These are phyloP conservation scores for Phragmatobia fuliginosa DNA, from an alignment of 2,888 invertebrate species.

Conservation along the genomic window DNA sequence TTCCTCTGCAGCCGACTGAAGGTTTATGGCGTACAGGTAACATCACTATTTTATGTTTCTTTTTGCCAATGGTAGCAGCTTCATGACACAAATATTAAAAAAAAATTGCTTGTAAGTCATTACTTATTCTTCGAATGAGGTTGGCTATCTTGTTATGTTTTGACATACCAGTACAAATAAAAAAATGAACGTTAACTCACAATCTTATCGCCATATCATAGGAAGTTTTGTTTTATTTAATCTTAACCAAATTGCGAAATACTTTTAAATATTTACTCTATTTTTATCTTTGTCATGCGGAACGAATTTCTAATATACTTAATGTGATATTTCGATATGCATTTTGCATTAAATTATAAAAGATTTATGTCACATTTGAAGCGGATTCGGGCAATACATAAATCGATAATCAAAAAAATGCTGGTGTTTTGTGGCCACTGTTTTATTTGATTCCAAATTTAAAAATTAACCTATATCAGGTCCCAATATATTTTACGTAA, in stretches of 20 bases:
- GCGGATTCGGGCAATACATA: background rate
- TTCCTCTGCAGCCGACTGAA: background rate
- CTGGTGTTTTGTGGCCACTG: no score
- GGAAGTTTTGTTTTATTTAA: slow-evolving; percentile 14
- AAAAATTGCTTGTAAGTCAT: background rate
- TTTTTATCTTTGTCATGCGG: slow-evolving; percentile 7
- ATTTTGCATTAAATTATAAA: slow-evolving; percentile 1
- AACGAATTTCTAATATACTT: slow-evolving; percentile 4
- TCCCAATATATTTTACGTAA: background rate
- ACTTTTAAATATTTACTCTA: slow-evolving; percentile 5
- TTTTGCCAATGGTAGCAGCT: background rate
- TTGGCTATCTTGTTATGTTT: background rate
- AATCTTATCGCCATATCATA: slow-evolving; percentile 37
- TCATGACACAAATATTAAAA: background rate
- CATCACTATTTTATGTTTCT: background rate
- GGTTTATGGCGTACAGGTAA: background rate
- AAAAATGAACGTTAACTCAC: slow-evolving; percentile 12
- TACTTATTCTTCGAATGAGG: background rate
- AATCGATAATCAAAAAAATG: background rate
- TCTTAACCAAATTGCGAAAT: slow-evolving; percentile 10
- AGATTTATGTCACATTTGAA: background rate
- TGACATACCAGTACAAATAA: background rate
- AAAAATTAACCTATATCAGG: background rate
- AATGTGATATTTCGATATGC: background rate
- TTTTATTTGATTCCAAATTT: background rate